Evolutionary conservation across 2,888 invertebrate genomes (phyloP).

Genomic region (Galerucella calmariensis): DNA sequence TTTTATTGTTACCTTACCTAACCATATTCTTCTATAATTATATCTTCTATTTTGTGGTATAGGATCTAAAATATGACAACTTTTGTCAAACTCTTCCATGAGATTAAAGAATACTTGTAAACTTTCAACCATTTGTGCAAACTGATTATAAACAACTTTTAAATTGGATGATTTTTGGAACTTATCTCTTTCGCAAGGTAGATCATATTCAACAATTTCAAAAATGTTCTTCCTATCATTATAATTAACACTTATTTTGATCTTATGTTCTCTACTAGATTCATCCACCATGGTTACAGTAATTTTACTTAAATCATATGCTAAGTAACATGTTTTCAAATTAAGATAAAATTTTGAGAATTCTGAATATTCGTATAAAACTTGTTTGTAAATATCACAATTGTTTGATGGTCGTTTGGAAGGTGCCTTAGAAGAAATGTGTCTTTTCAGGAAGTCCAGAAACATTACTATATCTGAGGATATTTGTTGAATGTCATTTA

Average conservation of each 20-base stretch:
- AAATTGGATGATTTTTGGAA: conserved; percentile 48
- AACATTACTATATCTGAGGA: conserved; percentile 42
- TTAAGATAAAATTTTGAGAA: conserved; percentile 55
- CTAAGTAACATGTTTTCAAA: conserved; percentile 48
- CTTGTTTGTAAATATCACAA: conserved; percentile 46
- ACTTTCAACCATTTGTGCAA: conserved; percentile 52
- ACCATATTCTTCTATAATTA: conserved; percentile 61
- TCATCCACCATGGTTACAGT: conserved; percentile 48
- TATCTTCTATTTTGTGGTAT: conserved; percentile 58
- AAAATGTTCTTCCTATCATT: conserved; percentile 50
- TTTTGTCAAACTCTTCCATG: conserved; percentile 62
- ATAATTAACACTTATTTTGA: conserved; percentile 52
- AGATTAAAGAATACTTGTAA: conserved; percentile 62
- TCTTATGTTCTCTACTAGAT: conserved; percentile 48
- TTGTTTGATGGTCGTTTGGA: conserved; percentile 35
- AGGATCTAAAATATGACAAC: conserved; percentile 64
- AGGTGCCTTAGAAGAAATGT: conserved; percentile 41
- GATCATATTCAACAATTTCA: conserved; percentile 50
- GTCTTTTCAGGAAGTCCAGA: conserved; percentile 49
- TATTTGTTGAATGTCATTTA: conserved; percentile 21
- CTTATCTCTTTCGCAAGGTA: conserved; percentile 51
- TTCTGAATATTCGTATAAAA: conserved; percentile 54
- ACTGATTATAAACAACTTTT: conserved; percentile 55
- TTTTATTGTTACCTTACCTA: conserved; percentile 53
- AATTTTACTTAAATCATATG: conserved; percentile 51